Conservation (phyloP, 37 sponge, comb jelly and placozoan genomes). For the Aphrocallistes beatrix region DNA sequence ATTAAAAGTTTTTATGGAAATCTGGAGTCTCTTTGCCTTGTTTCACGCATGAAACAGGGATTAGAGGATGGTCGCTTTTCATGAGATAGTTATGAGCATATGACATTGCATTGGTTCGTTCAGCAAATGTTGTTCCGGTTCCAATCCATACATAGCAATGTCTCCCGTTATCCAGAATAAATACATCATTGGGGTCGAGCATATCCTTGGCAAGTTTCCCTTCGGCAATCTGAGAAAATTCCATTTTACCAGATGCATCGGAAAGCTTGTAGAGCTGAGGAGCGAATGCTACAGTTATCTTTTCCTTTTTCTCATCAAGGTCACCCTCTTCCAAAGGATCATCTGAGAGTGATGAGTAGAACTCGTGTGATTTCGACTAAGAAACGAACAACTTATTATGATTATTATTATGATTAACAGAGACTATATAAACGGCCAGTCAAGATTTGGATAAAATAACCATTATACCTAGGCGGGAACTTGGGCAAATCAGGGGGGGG, state of each 20-base stretch:
- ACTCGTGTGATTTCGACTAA: constrained; percentile 31
- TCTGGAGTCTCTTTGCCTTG: constrained; percentile 34
- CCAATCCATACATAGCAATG: constrained; percentile 52
- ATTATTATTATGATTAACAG: too few species aligned
- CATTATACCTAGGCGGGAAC: too few species aligned
- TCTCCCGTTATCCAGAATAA: constrained; percentile 55
- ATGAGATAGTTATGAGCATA: constrained; percentile 81
- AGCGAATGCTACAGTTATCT: not conserved
- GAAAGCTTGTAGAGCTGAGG: constrained; percentile 36
- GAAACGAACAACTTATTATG: not conserved
- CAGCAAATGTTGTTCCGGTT: constrained; percentile 40
- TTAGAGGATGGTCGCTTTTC: constrained; percentile 72
- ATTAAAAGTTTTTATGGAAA: constrained; percentile 17
- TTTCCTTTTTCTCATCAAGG: not conserved
- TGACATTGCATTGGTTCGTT: constrained; percentile 57
- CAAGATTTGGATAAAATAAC: too few species aligned
- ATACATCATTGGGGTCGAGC: constrained; percentile 57
- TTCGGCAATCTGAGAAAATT: constrained; percentile 31
- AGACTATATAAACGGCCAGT: too few species aligned
- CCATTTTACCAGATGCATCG: constrained; percentile 50
- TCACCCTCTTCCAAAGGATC: constrained; percentile 19
- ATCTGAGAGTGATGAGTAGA: constrained; percentile 24
- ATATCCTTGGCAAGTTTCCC: constrained; percentile 15
- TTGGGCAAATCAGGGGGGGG: too few species aligned
- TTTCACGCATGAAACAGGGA: constrained; percentile 60